Evolutionary conservation across 2,113 vertebrate genomes (phyloP).

Genomic region (Turnix velox): DNA sequence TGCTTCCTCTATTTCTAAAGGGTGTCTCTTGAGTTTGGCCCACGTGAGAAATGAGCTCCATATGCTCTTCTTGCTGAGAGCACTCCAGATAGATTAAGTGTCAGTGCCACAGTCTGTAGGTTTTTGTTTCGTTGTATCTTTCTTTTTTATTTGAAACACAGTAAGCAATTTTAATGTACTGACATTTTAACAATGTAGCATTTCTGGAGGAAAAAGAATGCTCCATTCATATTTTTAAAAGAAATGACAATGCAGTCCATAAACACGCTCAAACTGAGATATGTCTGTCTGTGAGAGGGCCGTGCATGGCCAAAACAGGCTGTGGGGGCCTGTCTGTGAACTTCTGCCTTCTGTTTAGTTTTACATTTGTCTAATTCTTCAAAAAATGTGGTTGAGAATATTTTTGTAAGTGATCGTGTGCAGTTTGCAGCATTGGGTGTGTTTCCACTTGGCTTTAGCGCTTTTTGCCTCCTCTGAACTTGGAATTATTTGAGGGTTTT

Average conservation of each 20-base stretch:
- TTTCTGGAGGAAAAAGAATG: slow-evolving; percentile 54
- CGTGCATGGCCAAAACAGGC: not conserved
- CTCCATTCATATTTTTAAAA: slow-evolving; percentile 51
- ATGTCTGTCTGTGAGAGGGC: not conserved
- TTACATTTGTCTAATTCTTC: not conserved
- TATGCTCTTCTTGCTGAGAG: not conserved
- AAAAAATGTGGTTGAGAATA: not conserved
- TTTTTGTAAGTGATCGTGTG: not conserved
- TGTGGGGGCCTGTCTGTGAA: not conserved
- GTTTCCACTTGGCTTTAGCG: not conserved
- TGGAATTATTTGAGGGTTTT: not conserved
- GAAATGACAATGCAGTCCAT: slow-evolving; percentile 40
- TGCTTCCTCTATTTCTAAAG: not conserved
- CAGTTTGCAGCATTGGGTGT: not conserved
- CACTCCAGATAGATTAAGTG: not conserved
- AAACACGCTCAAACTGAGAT: not conserved
- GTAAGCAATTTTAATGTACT: slow-evolving; percentile 55
- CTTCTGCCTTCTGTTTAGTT: not conserved
- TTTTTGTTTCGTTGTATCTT: no score
- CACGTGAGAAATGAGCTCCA: not conserved
- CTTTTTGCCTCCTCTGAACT: not conserved
- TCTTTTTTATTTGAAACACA: not conserved
- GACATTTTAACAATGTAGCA: slow-evolving; percentile 47
- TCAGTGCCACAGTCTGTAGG: not conserved
- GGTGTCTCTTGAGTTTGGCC: not conserved